Evolutionary conservation across 2,888 invertebrate species (phyloP), one percentile per base, ranked within the genome.

Genomic region (Hesperia comma): DNA sequence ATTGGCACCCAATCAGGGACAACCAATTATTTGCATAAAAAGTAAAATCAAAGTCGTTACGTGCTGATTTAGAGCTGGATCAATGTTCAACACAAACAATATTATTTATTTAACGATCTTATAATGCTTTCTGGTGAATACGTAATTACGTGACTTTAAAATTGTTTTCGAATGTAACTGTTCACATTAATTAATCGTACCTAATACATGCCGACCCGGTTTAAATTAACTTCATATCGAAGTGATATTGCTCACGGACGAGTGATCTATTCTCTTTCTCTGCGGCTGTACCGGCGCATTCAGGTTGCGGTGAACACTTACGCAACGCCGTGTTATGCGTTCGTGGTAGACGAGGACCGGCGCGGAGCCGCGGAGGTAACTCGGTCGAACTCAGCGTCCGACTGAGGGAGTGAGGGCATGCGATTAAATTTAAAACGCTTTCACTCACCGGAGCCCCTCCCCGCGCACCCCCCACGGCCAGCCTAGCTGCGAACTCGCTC

Each of bases 381-480:
- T 79, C 80, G 77, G 80, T 78, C 83, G 78, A 83, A 80, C 80
- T 80, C 80, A 77, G 76, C 76, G 76, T 80, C 77, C 79, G 80
- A 82, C 84, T 82, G 66, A 66, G 77, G 78, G 49, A 53, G 26
- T 33, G 85, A 82, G 77, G 78, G 78, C 82, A 76, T 75, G 75
- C 81, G 80, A 84, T 85, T 82, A 79, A 83, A 85, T 86, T 87
- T 83, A 79, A 86, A 87, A 87, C 88, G 87, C 90, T 90, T 90
- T 90, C 90, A 90, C 88, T 84, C 75, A 74, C 72, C 73, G 72
- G 70, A 71, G 72, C 72, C 69, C 67, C 77, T 69, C 73, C 73
- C 70, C 74, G 69, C 71, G 68, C 64, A 53, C 74, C 71, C 68
- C 71, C 66, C 68, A 63, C 70, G 67, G 46, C 68, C 68, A 70